Base-by-base conservation (phyloP, 1,140 invertebrate genomes). In the Chironomus striatipennis region DNA sequence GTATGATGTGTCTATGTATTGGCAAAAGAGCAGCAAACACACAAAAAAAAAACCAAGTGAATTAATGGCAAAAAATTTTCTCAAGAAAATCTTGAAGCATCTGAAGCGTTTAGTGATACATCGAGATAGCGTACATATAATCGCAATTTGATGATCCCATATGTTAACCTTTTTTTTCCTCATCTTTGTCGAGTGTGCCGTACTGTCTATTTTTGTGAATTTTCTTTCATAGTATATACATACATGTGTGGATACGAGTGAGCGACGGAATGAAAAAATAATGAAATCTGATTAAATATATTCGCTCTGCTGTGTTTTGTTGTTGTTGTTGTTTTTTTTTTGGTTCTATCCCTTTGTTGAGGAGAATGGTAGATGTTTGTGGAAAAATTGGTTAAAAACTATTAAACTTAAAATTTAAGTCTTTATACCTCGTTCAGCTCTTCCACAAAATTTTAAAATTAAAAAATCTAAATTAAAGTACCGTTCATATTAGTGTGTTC, bases 61-160 rank as follows among this genome's bases (percentile, higher is more conserved):
- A 57, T 57, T 57, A 57, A 57, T 57, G 47, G 47, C 5, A n/a
- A 57, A n/a, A 57, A 57, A 57, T 57, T 2, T 57, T 57, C 47
- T 57, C 15, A 57, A 21, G 18, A 67, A 21, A 70, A 70, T 70
- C 65, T 21, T 70, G 17, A 57, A 70, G 65, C 20, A 70, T 9
- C 18, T 70, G 17, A 70, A 70, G 65, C 65, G 20, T 70, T 70
- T 70, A 70, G 65, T 70, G 65, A 70, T 70, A 70, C 65, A 70
- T 70, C 20, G 65, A 70, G 65, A 70, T 70, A 70, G 65, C 17
- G 20, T 21, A 20, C 65, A 70, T 18, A 70, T 70, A 70, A 70
- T 70, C 65, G 65, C 65, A 70, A 70, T 70, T 70, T 70, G 65
- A 70, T 70, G 65, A 70, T 70, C 65, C 65, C 65, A 70, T 70